These are phyloP conservation scores for Drosophila lutescens DNA, from an alignment of 2,888 invertebrate genomes.

Conservation along the genomic window DNA sequence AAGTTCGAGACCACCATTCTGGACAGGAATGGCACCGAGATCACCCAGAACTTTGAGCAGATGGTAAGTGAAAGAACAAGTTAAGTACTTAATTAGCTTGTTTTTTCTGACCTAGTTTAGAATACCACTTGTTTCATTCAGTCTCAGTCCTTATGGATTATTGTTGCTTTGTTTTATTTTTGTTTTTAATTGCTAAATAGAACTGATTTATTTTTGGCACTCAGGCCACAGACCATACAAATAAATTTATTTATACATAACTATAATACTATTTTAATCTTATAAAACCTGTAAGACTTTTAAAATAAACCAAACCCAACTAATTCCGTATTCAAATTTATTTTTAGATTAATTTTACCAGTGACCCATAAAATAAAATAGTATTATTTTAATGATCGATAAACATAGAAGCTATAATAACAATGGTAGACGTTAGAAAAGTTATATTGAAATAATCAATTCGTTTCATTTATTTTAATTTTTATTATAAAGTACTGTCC, in stretches of 20 bases:
- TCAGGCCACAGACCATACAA: neutral
- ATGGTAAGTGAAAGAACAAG: conserved; percentile 69
- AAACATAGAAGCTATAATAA: no score
- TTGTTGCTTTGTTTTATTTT: neutral
- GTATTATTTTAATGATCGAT: no score
- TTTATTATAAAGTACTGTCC: no score
- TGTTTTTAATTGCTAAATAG: conserved; percentile 17
- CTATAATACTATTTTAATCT: no score
- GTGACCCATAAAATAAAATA: no score
- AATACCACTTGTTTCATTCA: neutral
- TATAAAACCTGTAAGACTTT: no score
- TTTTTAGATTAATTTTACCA: no score
- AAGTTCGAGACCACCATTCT: conserved; percentile 88
- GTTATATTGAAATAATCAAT: no score
- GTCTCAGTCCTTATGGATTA: neutral
- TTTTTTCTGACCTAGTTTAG: neutral
- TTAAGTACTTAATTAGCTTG: conserved; percentile 52
- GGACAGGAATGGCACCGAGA: conserved; percentile 73
- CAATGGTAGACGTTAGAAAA: no score
- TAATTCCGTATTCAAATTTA: no score
- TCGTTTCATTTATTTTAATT: no score
- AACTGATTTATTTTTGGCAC: neutral
- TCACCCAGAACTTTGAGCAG: conserved; percentile 74
- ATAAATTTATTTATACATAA: neutral
- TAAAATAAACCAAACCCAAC: no score